Base-by-base conservation (phyloP, 2,797 vertebrate species). In the Tokudaia tokunoshimensis region DNA sequence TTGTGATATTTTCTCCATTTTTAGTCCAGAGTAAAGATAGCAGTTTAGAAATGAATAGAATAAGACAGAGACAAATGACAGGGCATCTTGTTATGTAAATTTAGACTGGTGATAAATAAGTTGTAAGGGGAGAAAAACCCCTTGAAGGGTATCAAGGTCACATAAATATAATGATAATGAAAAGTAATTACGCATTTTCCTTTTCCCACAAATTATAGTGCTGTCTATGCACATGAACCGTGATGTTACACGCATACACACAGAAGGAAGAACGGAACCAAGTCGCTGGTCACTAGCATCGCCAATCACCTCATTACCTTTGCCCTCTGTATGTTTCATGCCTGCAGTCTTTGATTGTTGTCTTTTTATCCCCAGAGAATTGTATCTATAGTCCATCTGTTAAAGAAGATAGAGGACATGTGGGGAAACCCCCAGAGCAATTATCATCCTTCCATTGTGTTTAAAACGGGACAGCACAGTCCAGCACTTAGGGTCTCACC, bases 21-120 rank as follows among this genome's bases (percentile, higher is more conserved):
- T 22, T 19, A 91, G 47, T 81, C 22, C 37, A 59, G 55, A 87
- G 83, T 59, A 85, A 87, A 96, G n/a, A 15, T 29, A 37, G 41
- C 31, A 31, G 3, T 92, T 91, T 34, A 41, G 67, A 72, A 75
- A 37, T n/a, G 7, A 6, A 20, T 52, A 44, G n/a, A 47, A 41
- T 74, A 13, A 76, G 22, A 4, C n/a, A 31, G 19, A 91, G 92
- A 83, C 41, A 72, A 70, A n/a, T 34, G 83, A 29, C 10, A 5
- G 29, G 37, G 3, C 2, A 1, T 75, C 26, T 2, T 14, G 19
- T 81, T 57, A 5, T 59, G 72, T 34, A 70, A 13, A 34, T 70
- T 87, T 81, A 61, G 17, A 34, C 37, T 67, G 44, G 14, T 41
- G 14, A 34, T 55, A 88, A 84, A 26, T 31, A 61, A n/a, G 74